Base-by-base conservation (phyloP, 1,140 invertebrate genomes). In the Chymomyza costata region DNA sequence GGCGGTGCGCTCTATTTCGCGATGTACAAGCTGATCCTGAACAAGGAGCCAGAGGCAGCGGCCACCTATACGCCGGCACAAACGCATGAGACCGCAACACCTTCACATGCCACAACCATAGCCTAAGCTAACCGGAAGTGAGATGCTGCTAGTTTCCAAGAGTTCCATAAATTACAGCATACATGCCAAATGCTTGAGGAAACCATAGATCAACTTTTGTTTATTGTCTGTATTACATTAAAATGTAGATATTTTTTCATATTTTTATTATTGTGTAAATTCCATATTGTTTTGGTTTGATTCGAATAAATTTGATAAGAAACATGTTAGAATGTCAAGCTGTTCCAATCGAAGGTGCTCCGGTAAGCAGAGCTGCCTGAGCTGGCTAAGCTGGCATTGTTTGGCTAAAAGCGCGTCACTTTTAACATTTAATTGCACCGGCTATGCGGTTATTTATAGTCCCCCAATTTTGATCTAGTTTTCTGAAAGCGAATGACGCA, bases 1-100 rank as follows among this genome's bases (percentile, higher is more conserved):
- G 92, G 92, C 30, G 92, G 87, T 5, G 86, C 91, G 16, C 65
- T 93, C 0, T 94, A 92, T 46, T 82, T 89, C 0, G 64, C 91
- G 1, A 86, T 93, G 86, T 90, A 90, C 53, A 93, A 91, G 83
- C 81, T 90, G 3, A 88, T 94, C 0, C 68, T 90, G 14, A 85
- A 87, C 6, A 86, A 87, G 15, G 63, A 83, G 3, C 63, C 63
- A 0, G 82, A 83, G 16, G 45, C 65, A 30, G 62, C 66, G 0
- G 64, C 66, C n/a, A 68, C 82, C 2, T 86, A 86, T 30, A 64
- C 64, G 0, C 84, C 82, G 2, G 81, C 84, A 0, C 37, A 41
- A 10, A 63, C 60, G 2, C 64, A 70, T 13, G 61, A 70, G 19
- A 62, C 57, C 5, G 30, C 60, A 2, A 39, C 59, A 30, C 65